These are phyloP conservation scores for Galeopsomyia nigrocyanea DNA, from an alignment of 2,888 invertebrate species.

Conservation along the genomic window DNA sequence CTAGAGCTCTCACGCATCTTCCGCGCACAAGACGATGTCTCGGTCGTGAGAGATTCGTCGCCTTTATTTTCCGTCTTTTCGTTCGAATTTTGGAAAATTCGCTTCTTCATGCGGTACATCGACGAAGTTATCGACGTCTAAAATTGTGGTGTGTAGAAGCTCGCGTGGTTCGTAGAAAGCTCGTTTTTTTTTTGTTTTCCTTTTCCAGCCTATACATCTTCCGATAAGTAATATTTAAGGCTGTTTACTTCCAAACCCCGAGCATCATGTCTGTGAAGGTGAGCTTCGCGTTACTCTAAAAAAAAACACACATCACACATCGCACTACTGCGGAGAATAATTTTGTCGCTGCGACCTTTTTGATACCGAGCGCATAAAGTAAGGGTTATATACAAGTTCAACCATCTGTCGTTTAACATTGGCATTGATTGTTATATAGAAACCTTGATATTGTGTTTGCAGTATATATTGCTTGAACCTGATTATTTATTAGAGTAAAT, in stretches of 20 bases:
- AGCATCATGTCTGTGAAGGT: constrained; percentile 67
- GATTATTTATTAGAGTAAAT: too few relatives aligned
- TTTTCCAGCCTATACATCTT: too few relatives aligned
- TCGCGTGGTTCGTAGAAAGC: too few relatives aligned
- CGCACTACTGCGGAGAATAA: constrained; percentile 26
- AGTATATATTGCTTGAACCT: background rate
- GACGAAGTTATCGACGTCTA: too few relatives aligned
- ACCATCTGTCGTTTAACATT: background rate
- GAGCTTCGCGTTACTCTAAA: constrained; percentile 50
- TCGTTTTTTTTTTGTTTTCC: too few relatives aligned
- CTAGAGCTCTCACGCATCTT: background rate
- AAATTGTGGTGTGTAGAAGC: too few relatives aligned
- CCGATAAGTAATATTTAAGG: constrained; percentile 2
- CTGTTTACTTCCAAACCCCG: constrained; percentile 6
- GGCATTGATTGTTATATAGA: background rate
- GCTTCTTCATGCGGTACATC: too few relatives aligned
- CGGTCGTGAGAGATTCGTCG: background rate
- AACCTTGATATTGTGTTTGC: background rate
- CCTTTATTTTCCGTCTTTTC: background rate
- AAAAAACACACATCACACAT: constrained; percentile 9
- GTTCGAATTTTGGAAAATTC: background rate
- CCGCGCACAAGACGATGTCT: constrained; percentile 24
- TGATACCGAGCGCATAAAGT: constrained; percentile 27
- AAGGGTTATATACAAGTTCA: constrained; percentile 27
- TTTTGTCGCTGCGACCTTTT: constrained; percentile 17